Conservation (phyloP, 2,113 vertebrate species). For the Garra rufa region DNA sequence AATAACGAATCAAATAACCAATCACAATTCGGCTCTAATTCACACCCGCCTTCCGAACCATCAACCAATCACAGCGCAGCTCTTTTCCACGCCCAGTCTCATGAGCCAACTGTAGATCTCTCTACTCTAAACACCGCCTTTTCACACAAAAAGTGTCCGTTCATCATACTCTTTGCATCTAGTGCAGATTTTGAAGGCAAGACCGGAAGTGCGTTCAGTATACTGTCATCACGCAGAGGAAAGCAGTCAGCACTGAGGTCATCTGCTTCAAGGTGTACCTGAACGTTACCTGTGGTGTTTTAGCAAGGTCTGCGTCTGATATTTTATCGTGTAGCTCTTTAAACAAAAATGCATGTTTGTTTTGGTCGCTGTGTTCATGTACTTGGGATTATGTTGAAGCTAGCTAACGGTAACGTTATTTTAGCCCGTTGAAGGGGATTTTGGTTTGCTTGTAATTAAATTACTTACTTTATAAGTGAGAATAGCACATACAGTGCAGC, state of each 20-base stretch:
- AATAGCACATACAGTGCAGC: neutral
- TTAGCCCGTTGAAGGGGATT: neutral
- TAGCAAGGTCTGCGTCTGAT: conserved; percentile 22
- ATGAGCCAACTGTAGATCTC: conserved; percentile 43
- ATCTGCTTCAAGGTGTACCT: conserved; percentile 6
- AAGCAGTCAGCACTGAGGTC: conserved; percentile 51
- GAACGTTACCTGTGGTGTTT: conserved; percentile 11
- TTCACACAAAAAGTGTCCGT: neutral
- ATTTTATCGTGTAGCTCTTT: neutral
- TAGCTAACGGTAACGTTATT: neutral
- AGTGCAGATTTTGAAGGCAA: conserved; percentile 17
- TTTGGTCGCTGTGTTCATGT: neutral
- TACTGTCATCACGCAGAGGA: neutral
- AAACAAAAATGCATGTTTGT: neutral
- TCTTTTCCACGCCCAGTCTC: conserved; percentile 38
- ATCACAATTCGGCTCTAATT: neutral
- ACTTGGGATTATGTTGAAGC: neutral
- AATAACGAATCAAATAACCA: neutral
- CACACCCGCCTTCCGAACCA: neutral
- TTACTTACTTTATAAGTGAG: neutral
- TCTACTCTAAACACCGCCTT: neutral
- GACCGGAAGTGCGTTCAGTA: conserved; percentile 34
- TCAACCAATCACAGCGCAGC: conserved; percentile 39
- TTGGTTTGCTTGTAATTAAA: neutral
- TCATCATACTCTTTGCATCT: neutral